Conservation (phyloP, 2,888 invertebrate species). For the Lepetodrilus schrolli region DNA sequence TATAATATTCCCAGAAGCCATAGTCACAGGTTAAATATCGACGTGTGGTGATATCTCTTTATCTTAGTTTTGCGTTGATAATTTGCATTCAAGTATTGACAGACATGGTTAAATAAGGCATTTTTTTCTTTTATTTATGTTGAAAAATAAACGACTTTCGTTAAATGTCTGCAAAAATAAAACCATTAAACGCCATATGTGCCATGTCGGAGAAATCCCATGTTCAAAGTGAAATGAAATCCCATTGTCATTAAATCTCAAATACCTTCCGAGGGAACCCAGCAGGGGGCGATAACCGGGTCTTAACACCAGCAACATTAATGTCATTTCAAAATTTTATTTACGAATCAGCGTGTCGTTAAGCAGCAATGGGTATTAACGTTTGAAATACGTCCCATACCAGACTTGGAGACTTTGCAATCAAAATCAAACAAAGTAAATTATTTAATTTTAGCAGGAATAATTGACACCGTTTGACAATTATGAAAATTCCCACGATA, state of each 20-base stretch:
- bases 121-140: too few relatives aligned
- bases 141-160: background rate
- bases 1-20: too few relatives aligned
- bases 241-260: background rate
- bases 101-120: too few relatives aligned
- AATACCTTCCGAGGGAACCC: background rate
- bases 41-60: too few relatives aligned
- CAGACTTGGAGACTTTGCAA: too few relatives aligned
- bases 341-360: conserved; percentile 4
- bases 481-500: too few relatives aligned
- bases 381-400: too few relatives aligned
- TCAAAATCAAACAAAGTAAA: too few relatives aligned
- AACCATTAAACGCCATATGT: conserved; percentile 12
- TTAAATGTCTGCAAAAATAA: too few relatives aligned
- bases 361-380: background rate
- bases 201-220: background rate
- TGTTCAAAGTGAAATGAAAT: background rate
- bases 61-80: too few relatives aligned
- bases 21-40: too few relatives aligned
- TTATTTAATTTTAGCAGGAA: background rate
- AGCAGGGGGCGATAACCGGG: background rate
- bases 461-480: background rate
- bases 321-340: conserved; percentile 21
- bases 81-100: too few relatives aligned
- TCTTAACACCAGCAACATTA: background rate